Conservation (phyloP, 2,113 vertebrate genomes). For the Poecile atricapillus region DNA sequence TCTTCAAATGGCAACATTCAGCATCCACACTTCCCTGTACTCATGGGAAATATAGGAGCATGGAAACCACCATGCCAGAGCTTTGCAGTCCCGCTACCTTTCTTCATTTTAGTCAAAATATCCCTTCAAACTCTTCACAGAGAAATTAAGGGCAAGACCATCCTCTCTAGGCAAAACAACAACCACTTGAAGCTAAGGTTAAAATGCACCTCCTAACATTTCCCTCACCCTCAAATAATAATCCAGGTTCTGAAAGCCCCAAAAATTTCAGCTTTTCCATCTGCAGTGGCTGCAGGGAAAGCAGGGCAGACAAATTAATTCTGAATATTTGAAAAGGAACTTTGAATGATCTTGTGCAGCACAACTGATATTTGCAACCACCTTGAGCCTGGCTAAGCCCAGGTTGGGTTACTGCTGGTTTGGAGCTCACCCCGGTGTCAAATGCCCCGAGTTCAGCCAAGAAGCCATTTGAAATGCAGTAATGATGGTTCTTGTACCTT, state of each 20-base stretch:
- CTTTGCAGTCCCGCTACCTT: neutral
- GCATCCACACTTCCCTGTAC: neutral
- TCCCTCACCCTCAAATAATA: neutral
- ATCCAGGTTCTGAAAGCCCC: neutral
- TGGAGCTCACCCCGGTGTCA: neutral
- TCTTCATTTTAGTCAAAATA: neutral
- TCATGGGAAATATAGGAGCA: neutral
- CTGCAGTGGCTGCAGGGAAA: neutral
- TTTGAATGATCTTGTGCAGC: neutral
- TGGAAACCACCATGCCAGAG: neutral
- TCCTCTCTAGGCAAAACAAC: neutral
- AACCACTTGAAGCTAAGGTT: neutral
- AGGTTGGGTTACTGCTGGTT: neutral
- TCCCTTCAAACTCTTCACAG: neutral
- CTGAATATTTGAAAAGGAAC: neutral
- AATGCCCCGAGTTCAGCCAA: fast-evolving
- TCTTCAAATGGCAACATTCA: neutral
- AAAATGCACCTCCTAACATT: neutral
- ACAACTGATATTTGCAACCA: neutral
- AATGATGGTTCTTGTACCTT: neutral
- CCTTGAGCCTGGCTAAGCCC: neutral
- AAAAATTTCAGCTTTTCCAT: neutral
- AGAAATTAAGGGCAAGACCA: neutral
- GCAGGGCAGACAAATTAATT: neutral
- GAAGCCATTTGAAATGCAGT: neutral